Base-by-base conservation (phyloP, 2,888 invertebrate genomes). In the Oscheius myriophilus region DNA sequence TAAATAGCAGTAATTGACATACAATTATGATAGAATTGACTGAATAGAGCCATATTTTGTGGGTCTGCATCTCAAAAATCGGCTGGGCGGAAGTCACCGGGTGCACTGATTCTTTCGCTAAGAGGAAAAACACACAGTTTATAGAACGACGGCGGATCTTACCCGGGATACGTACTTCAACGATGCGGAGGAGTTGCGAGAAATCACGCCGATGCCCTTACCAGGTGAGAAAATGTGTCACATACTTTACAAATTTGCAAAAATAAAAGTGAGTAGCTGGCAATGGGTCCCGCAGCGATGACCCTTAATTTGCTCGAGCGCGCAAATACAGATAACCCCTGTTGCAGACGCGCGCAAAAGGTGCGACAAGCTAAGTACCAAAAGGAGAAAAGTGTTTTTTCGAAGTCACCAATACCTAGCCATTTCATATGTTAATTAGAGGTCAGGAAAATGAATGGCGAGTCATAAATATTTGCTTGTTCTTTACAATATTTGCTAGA, bases 131-230 rank as follows among this genome's bases (percentile, higher is more conserved):
- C 21, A 49, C 23, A 46, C 11, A 58, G n/a, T 61, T 69, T 90
- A 49, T 89, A 93, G 92, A 85, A 92, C 62, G 92, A 94, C 84
- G 94, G 94, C 39, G 91, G 92, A 71, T 93, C 93, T 0, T 92
- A 93, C 86, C 87, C 88, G 0, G 92, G 92, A 26, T 87, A 88
- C 69, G 90, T 91, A 42, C 89, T 90, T 54, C 90, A 91, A 82
- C 90, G 82, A 67, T 91, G 91, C 9, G 96, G 96, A 14, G 97
- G 97, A 16, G 97, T 97, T 0, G 96, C 92, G 0, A 90, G 96
- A 61, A 97, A 97, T 87, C 90, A 96, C 64, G 93, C 94, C 1
- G 94, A 95, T 82, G 93, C 93, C 23, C 88, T 97, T 61, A 90
- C 90, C 82, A 76, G 78, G 75, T 76, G 33, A 46, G 70, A 89